Evolutionary conservation across 35 echinoderm and acorn worm species (phyloP).

Genomic region (Ptychodera flava): DNA sequence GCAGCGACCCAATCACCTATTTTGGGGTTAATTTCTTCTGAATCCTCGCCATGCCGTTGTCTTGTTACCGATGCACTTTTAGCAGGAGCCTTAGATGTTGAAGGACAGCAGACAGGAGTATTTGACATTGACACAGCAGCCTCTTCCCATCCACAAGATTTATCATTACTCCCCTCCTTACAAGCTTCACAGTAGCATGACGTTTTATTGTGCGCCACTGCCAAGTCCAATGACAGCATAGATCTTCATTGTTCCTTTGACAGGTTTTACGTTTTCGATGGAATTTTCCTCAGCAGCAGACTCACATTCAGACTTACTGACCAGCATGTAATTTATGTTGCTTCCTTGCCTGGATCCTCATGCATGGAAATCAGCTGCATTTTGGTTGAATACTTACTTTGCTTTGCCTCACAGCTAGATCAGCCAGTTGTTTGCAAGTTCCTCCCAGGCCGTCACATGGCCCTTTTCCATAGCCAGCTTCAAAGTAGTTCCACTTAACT

Average conservation of each 20-base stretch:
- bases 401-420: constrained; percentile 35
- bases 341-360: constrained; percentile 25
- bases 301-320: constrained; percentile 35
- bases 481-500: constrained; percentile 50
- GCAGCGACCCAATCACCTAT: constrained; percentile 18
- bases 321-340: constrained; percentile 32
- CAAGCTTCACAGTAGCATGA: constrained; percentile 42
- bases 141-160: no score
- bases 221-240: constrained; percentile 33
- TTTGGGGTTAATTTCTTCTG: constrained; percentile 15
- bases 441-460: no score
- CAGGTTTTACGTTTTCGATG: constrained; percentile 12
- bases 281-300: constrained; percentile 11
- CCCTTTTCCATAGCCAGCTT: constrained; percentile 48
- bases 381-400: constrained; percentile 49
- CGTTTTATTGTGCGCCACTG: neutral
- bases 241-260: constrained; percentile 43
- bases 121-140: no score
- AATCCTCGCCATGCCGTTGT: no score
- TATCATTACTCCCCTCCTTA: constrained; percentile 11
- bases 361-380: constrained; percentile 26
- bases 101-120: no score
- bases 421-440: constrained; percentile 20
- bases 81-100: no score
- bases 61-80: no score